Base-by-base conservation (phyloP, 30 jellyfish, hydroid and myxozoan species). In the Hydractinia symbiolongicarpus region DNA sequence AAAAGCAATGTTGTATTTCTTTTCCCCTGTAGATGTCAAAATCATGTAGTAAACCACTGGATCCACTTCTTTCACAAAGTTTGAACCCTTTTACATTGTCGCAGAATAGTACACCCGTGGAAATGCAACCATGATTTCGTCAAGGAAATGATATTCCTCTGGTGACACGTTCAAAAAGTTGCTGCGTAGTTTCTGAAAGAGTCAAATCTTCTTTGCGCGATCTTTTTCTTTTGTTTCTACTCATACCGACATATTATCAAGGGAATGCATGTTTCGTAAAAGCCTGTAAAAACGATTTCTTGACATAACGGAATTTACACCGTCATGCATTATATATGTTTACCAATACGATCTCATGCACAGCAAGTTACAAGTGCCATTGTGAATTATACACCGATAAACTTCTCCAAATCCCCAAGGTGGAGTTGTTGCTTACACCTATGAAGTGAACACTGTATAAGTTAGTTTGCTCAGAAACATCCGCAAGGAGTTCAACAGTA, bases 391-490 rank as follows among this genome's bases (percentile, higher is more conserved):
- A 58, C 19, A 16, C 69, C 69, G 17, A 58, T 13, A 58, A 58
- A 58, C 19, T 58, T 58, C 19, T 58, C 19, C 19, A 58, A 16
- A 11, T 58, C 69, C 19, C 2, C 2, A 16, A 58, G 69, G 17
- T 13, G 44, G 44, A 30, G 44, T 30, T 58, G 17, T 11, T 16
- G 17, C 19, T 58, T 58, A 58, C 19, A 58, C 69, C 19, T 16
- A 11, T 58, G 15, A 13, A 11, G 15, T 58, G 69, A 11, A 58
- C 15, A 58, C 69, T 58, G 17, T 58, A 58, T 11, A 58, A 11
- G 69, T 58, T 58, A 58, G 69, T 58, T 58, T 58, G 69, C 19
- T 58, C 69, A 11, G 69, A 13, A 58, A 58, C 69, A 58, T 58
- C 69, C 19, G 15, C 19, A 13, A 58, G 17, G 16, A 58, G 16